These are phyloP conservation scores for Alouatta palliata DNA, from an alignment of 2,113 vertebrate species.

Conservation along the genomic window DNA sequence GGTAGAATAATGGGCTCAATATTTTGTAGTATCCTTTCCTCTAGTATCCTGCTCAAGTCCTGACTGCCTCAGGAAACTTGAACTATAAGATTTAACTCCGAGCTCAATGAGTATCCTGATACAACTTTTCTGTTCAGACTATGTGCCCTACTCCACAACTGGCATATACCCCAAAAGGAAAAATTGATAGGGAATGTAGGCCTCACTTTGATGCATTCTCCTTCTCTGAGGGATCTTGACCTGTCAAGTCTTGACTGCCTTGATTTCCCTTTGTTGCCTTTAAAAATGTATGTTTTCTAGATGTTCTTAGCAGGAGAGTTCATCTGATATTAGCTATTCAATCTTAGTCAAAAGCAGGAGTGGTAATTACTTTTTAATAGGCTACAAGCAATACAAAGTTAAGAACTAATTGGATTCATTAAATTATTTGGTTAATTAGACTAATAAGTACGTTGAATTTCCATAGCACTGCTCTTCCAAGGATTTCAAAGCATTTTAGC, in stretches of 20 bases:
- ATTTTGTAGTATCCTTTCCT: not conserved
- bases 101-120: not conserved
- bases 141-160: not conserved
- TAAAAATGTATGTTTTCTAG: conserved; percentile 16
- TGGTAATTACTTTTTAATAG: conserved; percentile 73
- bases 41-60: not conserved
- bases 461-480: conserved; percentile 18
- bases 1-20: not conserved
- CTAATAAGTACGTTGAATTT: conserved; percentile 71
- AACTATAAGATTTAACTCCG: not conserved
- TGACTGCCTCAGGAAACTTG: not conserved
- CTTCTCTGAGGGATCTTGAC: not conserved
- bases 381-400: conserved; percentile 67
- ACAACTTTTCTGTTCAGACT: not conserved
- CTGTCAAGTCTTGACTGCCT: not conserved
- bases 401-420: conserved; percentile 72
- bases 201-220: not conserved
- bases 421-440: conserved; percentile 74
- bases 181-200: not conserved
- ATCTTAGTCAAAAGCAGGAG: conserved; percentile 48
- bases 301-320: conserved; percentile 9
- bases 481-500: conserved; percentile 39
- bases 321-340: conserved; percentile 46
- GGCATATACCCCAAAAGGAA: not conserved
- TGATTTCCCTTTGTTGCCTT: conserved; percentile 28